Evolutionary conservation across 2,888 invertebrate genomes (phyloP), one percentile per base, ranked within the genome.

Genomic region (Ecliptopera silaceata): DNA sequence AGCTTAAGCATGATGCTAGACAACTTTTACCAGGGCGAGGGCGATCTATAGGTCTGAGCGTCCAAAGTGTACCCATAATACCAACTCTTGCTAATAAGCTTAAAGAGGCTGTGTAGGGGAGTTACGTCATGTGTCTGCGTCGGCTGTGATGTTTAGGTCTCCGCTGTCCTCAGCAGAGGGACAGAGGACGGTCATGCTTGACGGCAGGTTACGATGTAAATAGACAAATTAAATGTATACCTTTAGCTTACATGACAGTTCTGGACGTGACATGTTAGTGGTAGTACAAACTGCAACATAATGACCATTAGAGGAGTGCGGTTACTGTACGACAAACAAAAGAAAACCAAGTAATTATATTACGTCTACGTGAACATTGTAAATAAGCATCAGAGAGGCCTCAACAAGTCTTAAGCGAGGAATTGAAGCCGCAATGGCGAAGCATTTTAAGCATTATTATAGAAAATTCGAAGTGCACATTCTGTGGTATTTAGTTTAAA

Each of bases 241-340:
- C 90, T 91, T 89, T 88, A 90, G 90, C 89, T 88, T 88, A 90
- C 90, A 91, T 89, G 89, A 89, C 90, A 91, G 86, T 88, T 90
- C 90, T 88, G 90, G 89, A 88, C 88, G 90, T 91, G 88, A 91
- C 89, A 91, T 89, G 90, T 91, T 91, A 90, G 90, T 91, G 89
- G 90, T 88, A 88, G 90, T 86, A 90, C 89, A 90, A 88, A 91
- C 91, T 90, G 91, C 91, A 91, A 91, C 91, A 90, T 90, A 91
- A 91, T 88, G 88, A 90, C 90, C 89, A 91, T 91, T 91, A 91
- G 89, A 86, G 79, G 60, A 88, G 89, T 91, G 91, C 91, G 86
- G 88, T 91, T 90, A 91, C 90, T 88, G 88, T 88, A 89, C 89
- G 89, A 88, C 85, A 89, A 90, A 89, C 87, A 89, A 89, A 90